Percentiles rank a stretch among this genome's conserved stretches.
These are phyloP conservation scores for Xyliphius kryptos DNA, from an alignment of 2,113 vertebrate species.

Conservation along the genomic window DNA sequence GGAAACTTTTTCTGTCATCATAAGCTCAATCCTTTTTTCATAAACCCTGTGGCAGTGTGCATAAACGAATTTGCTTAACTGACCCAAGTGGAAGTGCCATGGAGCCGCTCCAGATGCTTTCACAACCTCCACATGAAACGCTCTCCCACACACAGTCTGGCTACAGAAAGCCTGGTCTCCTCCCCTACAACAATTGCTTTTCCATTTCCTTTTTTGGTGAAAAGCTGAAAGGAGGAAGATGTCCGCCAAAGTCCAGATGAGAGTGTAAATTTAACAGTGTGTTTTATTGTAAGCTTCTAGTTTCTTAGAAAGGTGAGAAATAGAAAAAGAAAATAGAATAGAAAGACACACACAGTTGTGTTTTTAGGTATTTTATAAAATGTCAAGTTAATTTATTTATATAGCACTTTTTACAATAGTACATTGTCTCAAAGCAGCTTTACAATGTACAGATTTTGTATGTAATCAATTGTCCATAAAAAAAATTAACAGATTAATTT, in stretches of 20 bases:
- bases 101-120: slow-evolving; percentile 93
- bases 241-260: slow-evolving; percentile 48
- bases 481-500: no score
- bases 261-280: slow-evolving; percentile 55
- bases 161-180: slow-evolving; percentile 50
- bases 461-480: no score
- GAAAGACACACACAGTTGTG: slow-evolving; percentile 23
- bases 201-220: slow-evolving; percentile 99
- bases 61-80: slow-evolving; percentile 52
- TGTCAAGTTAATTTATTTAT: no score
- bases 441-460: no score
- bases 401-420: no score
- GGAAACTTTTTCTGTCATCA: slow-evolving; percentile 24
- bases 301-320: slow-evolving; percentile 54
- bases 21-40: slow-evolving; percentile 37
- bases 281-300: slow-evolving; percentile 49
- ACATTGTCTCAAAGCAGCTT: no score
- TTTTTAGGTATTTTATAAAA: no score
- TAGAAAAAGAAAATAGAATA: slow-evolving; percentile 57
- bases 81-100: slow-evolving; percentile 75
- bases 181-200: slow-evolving; percentile 60
- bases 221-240: slow-evolving; percentile 73
- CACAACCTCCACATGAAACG: slow-evolving; percentile 47
- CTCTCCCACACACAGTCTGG: slow-evolving; percentile 52
- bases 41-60: slow-evolving; percentile 55